Percentiles rank a stretch among this genome's conserved stretches.
These are phyloP conservation scores for Sternarchorhynchus goeldii DNA, from an alignment of 2,797 vertebrate species.

Conservation along the genomic window DNA sequence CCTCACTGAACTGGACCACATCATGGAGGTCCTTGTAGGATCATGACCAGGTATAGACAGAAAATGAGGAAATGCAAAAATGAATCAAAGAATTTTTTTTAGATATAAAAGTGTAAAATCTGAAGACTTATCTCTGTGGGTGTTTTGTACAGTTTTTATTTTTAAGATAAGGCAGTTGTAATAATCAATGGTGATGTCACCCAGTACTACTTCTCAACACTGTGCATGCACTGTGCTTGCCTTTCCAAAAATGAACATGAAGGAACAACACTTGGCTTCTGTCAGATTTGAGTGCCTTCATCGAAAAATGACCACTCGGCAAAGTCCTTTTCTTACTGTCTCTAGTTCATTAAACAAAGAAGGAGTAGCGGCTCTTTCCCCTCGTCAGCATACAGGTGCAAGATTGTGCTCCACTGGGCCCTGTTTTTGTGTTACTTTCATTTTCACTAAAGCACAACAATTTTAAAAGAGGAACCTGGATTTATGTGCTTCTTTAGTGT, in stretches of 20 bases:
- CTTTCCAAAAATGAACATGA: slow-evolving; percentile 75
- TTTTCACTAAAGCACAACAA: slow-evolving; percentile 80
- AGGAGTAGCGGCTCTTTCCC: slow-evolving; percentile 59
- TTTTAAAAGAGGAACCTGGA: slow-evolving; percentile 77
- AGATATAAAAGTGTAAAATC: slow-evolving; percentile 45
- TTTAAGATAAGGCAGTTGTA: slow-evolving; percentile 69
- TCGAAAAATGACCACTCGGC: slow-evolving; percentile 89
- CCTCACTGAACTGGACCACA: slow-evolving; percentile 98
- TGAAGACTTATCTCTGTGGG: slow-evolving; percentile 51
- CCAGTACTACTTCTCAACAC: slow-evolving; percentile 85
- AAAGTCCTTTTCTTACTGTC: slow-evolving; percentile 68
- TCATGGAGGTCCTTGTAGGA: slow-evolving; percentile 98
- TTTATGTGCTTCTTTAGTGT: slow-evolving; percentile 84
- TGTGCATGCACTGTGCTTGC: slow-evolving; percentile 95
- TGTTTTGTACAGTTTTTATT: slow-evolving; percentile 65
- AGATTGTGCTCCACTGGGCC: slow-evolving; percentile 53
- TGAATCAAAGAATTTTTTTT: slow-evolving; percentile 47
- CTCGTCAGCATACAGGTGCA: slow-evolving; percentile 65
- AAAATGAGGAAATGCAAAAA: slow-evolving; percentile 43
- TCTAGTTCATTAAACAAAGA: slow-evolving; percentile 73
- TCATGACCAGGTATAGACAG: slow-evolving; percentile 75
- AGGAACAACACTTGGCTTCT: slow-evolving; percentile 86
- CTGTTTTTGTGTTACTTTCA: slow-evolving; percentile 64
- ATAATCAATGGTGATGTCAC: slow-evolving; percentile 73
- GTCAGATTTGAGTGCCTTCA: slow-evolving; percentile 96